Base-by-base conservation (phyloP, 1,140 invertebrate genomes). In the Cherax quadricarinatus region DNA sequence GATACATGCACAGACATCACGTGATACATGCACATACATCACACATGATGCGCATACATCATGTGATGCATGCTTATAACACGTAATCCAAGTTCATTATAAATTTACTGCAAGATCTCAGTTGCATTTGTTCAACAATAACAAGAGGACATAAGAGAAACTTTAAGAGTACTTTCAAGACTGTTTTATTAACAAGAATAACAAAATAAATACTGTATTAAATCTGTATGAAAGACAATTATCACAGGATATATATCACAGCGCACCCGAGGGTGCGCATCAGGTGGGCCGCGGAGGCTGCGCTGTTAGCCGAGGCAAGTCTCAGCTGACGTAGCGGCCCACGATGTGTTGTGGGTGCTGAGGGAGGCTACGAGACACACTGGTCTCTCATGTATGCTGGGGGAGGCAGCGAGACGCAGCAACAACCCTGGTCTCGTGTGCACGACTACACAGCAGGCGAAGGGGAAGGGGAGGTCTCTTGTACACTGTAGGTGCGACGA, bases 121-220 rank as follows among this genome's bases (percentile, higher is more conserved):
- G 30, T 41, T 41, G 30, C 30, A 41, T 62, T 49, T 82, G 41
- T 7, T 49, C 3, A 60, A 10, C 9, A 60, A 60, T 60, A 60
- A 5, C n/a, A 57, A 83, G 16, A 86, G 14, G 60, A 18, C 18
- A 73, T n/a, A 79, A 88, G 41, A 62, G n/a, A 91, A 80, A 79
- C 7, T 41, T 41, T 41, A 41, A 83, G 41, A 48, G 57, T 86
- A 86, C 73, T 86, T 86, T 86, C 53, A 83, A 73, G 66, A 91
- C 89, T 91, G 89, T 91, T 91, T 91, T 91, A 91, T 91, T 91
- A 91, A 91, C 89, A 86, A 91, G 80, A 62, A 62, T 91, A 91
- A 91, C 89, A 91, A 91, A 91, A 91, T 86, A 91, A 86, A 91
- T 86, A 91, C 79, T 70, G 51, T 62, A 75, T 91, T 83, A 80